Evolutionary conservation across 2,113 vertebrate genomes (phyloP), one percentile per base, ranked within the genome.

Genomic region (Paraplagusia blochii): DNA sequence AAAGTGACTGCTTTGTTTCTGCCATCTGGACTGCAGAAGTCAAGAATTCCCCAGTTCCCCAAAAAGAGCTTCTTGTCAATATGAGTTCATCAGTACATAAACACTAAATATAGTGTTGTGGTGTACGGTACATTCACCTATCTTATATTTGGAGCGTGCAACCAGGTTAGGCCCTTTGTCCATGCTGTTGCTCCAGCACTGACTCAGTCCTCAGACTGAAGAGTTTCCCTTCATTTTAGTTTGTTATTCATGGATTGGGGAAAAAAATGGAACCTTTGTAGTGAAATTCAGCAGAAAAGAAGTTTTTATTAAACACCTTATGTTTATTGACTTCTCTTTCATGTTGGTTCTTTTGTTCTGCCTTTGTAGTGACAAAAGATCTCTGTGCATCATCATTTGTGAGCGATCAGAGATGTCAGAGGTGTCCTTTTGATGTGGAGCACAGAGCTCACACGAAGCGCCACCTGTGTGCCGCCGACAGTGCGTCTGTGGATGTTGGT

Each of bases 311-410:
- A 95, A 98, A 95, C 92, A 92, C 91, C 94, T 93, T 96, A 95
- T 97, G 95, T 96, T 97, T 97, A 95, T 95, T 95, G 95, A 95
- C 96, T 96, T 95, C 93, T 94, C 96, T 98, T 98, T 97, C 93
- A 96, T 97, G 95, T 95, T 90, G 90, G 91, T 96, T 94, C 94
- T 95, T 97, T 95, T 98, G 95, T 97, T 97, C 94, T 96, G 93
- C 93, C 94, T 98, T 97, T 97, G 95, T 95, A 93, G 94, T 94
- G 94, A 95, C 94, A 97, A 96, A 98, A 96, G 92, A 96, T 95
- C 91, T 92, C 91, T 90, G 93, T 91, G 93, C 93, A 93, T 95
- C 94, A 94, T 97, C 92, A 93, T 97, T 95, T 95, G 93, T 90
- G 92, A 96, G 93, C 94, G 91, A 95, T 95, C 92, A 88, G 90